Evolutionary conservation across 37 sponge, comb jelly and placozoan genomes (phyloP).

Genomic region (Tethya wilhelma): DNA sequence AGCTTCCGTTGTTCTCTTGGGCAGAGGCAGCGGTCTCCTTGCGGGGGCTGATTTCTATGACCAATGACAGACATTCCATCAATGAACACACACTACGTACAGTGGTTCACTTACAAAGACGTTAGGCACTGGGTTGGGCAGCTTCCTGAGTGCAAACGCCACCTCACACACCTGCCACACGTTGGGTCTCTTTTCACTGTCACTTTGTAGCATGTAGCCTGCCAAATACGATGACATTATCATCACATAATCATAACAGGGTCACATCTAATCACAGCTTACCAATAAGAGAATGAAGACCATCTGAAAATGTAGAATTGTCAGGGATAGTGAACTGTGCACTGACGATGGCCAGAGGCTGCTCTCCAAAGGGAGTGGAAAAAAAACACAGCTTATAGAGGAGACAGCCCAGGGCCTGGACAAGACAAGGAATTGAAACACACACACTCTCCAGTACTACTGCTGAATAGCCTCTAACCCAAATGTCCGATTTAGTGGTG

Average conservation of each 20-base stretch:
- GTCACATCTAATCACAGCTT: constrained; percentile 5
- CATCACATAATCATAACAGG: neutral
- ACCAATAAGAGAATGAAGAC: constrained; percentile 80
- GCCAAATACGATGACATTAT: neutral
- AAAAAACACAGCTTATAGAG: constrained; percentile 97
- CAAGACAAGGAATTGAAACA: neutral
- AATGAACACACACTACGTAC: neutral
- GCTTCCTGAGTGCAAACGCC: constrained; percentile 19
- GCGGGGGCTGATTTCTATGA: too few species aligned
- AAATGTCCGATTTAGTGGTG: constrained; percentile 87
- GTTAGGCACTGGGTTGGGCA: constrained; percentile 49
- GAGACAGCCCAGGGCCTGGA: constrained; percentile 90
- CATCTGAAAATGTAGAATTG: constrained; percentile 63
- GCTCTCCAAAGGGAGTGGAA: constrained; percentile 95
- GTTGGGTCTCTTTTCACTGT: constrained; percentile 59
- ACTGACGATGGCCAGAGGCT: constrained; percentile 82
- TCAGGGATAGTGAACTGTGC: constrained; percentile 82
- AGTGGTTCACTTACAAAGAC: constrained; percentile 63
- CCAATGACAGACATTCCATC: too few species aligned
- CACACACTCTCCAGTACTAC: neutral
- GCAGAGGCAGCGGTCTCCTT: too few species aligned
- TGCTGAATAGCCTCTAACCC: constrained; percentile 70
- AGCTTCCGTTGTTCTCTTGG: too few species aligned
- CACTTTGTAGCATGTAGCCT: constrained; percentile 75
- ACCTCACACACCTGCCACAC: constrained; percentile 76